phyloP scores from a whole-genome alignment of 1,140 invertebrate genomes.

The Antheraea pernyi region DNA sequence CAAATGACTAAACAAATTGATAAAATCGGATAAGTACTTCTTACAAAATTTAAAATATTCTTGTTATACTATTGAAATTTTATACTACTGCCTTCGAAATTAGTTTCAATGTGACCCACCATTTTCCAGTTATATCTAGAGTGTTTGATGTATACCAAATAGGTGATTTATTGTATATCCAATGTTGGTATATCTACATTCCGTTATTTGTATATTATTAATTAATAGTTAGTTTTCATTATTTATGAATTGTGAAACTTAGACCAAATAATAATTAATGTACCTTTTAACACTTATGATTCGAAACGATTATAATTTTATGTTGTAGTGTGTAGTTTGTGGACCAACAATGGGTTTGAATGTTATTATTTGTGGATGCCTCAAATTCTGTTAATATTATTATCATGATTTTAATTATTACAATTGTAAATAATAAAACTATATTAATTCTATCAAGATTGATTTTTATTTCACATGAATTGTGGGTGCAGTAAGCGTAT shows the following conservation, averaged over 20 bases:
- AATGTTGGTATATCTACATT: slow-evolving; percentile 73
- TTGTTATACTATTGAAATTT: background rate
- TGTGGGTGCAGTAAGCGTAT: slow-evolving; percentile 10
- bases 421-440: slow-evolving; percentile 77
- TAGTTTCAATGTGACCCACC: slow-evolving; percentile 59
- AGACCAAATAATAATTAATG: slow-evolving; percentile 79
- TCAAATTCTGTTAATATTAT: slow-evolving; percentile 69
- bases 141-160: slow-evolving; percentile 65
- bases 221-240: slow-evolving; percentile 58
- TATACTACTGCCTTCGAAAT: background rate
- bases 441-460: slow-evolving; percentile 62
- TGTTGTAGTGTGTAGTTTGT: slow-evolving; percentile 71
- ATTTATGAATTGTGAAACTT: slow-evolving; percentile 76
- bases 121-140: slow-evolving; percentile 76
- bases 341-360: slow-evolving; percentile 72
- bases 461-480: slow-evolving; percentile 47
- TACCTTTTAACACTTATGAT: slow-evolving; percentile 74
- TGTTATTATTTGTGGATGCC: slow-evolving; percentile 65
- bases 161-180: slow-evolving; percentile 52
- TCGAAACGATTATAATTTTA: slow-evolving; percentile 60
- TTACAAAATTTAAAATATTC: background rate
- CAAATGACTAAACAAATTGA: too few species aligned
- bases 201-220: slow-evolving; percentile 73
- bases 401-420: slow-evolving; percentile 54
- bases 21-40: too few species aligned